Percentiles rank a stretch among this genome's conserved stretches.
Evolutionary conservation across 2,797 vertebrate species (phyloP).

Genomic region (Gephyroberyx darwinii): DNA sequence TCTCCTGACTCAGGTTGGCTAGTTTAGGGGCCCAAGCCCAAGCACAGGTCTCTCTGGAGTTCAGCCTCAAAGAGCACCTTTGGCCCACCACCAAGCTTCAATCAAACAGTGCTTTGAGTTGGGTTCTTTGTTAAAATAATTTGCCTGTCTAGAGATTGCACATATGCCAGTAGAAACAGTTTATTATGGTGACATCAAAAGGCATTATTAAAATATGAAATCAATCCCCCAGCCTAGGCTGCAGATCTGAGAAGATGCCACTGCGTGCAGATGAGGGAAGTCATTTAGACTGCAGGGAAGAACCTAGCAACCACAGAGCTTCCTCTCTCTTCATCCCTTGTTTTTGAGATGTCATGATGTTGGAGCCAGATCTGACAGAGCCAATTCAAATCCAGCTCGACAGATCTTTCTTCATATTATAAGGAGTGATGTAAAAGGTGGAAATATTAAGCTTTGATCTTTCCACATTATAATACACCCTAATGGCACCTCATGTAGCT

Average conservation of each 20-base stretch:
- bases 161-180: conserved; percentile 28
- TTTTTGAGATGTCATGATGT: conserved; percentile 20
- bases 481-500: background rate
- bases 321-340: background rate
- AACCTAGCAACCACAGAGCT: background rate
- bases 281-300: background rate
- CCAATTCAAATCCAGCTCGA: background rate
- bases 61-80: conserved; percentile 45
- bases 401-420: background rate
- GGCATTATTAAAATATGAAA: conserved; percentile 40
- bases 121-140: conserved; percentile 48
- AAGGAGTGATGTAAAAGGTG: background rate
- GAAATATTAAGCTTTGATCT: conserved; percentile 14
- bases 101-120: conserved; percentile 36
- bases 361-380: background rate
- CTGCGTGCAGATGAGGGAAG: background rate
- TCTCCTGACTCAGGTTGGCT: conserved; percentile 23
- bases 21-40: conserved; percentile 14
- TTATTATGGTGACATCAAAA: conserved; percentile 42
- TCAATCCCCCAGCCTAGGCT: background rate
- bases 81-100: conserved; percentile 36
- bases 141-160: conserved; percentile 15
- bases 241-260: conserved; percentile 21
- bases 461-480: background rate
- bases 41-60: conserved; percentile 33